A percentile compares a stretch with the other conserved stretches of the same genome.
These are phyloP conservation scores for Buteo buteo DNA, from an alignment of 2,113 vertebrate genomes.

Conservation along the genomic window DNA sequence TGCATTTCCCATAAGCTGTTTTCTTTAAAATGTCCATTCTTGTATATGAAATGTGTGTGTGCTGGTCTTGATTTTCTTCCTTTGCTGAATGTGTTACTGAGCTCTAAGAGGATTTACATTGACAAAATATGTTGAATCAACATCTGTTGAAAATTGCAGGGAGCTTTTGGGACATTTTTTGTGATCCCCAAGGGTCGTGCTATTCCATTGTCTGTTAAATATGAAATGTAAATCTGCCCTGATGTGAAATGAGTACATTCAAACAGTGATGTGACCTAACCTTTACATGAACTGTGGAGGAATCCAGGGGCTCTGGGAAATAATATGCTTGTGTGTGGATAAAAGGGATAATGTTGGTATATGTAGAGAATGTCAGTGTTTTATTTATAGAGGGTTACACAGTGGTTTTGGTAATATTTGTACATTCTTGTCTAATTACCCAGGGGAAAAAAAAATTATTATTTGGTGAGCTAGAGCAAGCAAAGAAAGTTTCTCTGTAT, in stretches of 20 bases:
- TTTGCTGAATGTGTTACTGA: background rate
- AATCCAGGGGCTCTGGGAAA: constrained; percentile 40
- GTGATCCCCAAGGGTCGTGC: background rate
- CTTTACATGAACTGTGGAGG: constrained; percentile 44
- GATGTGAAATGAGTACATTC: background rate
- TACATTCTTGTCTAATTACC: constrained; percentile 2
- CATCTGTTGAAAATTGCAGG: constrained; percentile 38
- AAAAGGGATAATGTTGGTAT: background rate
- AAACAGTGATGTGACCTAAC: constrained; percentile 15
- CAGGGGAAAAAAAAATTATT: background rate
- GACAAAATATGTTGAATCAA: constrained; percentile 5
- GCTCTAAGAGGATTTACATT: constrained; percentile 19
- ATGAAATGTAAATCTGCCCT: constrained; percentile 14
- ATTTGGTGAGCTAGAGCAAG: background rate
- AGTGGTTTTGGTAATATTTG: background rate
- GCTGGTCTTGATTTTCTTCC: background rate
- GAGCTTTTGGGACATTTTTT: constrained; percentile 26
- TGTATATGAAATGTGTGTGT: background rate
- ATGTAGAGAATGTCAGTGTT: background rate
- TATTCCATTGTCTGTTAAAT: constrained; percentile 18
- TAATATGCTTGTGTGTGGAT: background rate
- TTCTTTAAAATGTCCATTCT: background rate
- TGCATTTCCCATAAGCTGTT: background rate
- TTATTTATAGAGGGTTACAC: background rate
- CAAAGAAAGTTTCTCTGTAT: background rate